A percentile compares a stretch with the other conserved stretches of the same genome.
These are phyloP conservation scores for Lutjanus erythropterus DNA, from an alignment of 2,113 vertebrate species.

Conservation along the genomic window DNA sequence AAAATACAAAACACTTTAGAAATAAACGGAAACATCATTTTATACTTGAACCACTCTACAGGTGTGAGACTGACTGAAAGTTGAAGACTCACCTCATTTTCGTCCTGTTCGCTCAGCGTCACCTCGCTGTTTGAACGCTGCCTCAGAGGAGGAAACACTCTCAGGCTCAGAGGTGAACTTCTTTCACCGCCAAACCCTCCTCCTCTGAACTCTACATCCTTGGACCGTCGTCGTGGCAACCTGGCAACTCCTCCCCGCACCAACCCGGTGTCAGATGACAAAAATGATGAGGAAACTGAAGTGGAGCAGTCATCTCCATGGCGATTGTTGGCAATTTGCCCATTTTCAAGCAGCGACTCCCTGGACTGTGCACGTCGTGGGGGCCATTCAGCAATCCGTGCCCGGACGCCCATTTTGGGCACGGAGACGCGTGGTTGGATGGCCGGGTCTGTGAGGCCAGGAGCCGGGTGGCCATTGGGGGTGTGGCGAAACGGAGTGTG, in stretches of 20 bases:
- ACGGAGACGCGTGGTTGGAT: constrained; percentile 80
- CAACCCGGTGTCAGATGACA: constrained; percentile 66
- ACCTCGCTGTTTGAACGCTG: constrained; percentile 95
- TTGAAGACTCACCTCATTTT: constrained; percentile 71
- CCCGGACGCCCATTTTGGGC: constrained; percentile 95
- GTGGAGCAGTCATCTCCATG: constrained; percentile 62
- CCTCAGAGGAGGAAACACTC: constrained; percentile 84
- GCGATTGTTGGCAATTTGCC: constrained; percentile 73
- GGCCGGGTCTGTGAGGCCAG: constrained; percentile 72
- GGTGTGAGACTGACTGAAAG: not conserved
- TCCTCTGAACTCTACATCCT: constrained; percentile 90
- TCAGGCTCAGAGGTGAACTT: constrained; percentile 77
- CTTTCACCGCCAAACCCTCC: constrained; percentile 83
- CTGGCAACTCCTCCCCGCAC: constrained; percentile 76
- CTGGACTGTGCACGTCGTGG: constrained; percentile 88
- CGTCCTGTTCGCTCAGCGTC: constrained; percentile 93
- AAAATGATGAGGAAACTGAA: constrained; percentile 47
- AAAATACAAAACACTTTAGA: not conserved
- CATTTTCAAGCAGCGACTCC: constrained; percentile 83
- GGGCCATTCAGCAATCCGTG: constrained; percentile 94
- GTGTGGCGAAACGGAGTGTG: constrained; percentile 80
- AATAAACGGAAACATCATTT: not conserved
- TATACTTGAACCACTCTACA: not conserved
- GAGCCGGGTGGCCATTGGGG: constrained; percentile 79
- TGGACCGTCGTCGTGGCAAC: constrained; percentile 85